Evolutionary conservation across 2,797 vertebrate genomes (phyloP), one percentile per base, ranked within the genome.

Genomic region (Tauraco hartlaubi): DNA sequence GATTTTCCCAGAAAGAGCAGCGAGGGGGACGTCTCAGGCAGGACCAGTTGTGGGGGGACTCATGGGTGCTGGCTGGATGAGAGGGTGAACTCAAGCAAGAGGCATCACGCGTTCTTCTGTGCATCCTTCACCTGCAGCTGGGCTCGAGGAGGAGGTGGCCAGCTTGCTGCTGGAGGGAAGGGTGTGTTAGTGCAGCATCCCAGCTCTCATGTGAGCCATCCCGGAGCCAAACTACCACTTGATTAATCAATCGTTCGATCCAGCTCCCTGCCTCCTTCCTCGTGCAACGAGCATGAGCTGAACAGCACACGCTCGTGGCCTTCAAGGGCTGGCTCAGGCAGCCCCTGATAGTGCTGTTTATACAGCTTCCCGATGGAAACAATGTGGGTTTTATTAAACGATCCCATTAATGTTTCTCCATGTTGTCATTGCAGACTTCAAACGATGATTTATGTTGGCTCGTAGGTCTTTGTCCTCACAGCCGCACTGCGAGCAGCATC

Each of bases 371-470:
- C 77, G 3, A 95, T 77, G 90, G 94, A 96, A 94, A 96, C 94
- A 96, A 96, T 96, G 96, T 96, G 96, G 88, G 64, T 94, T 90
- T 94, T 90, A 96, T 96, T 97, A 97, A 96, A 92, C 20, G 35
- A 94, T 90, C 96, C 94, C 90, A 90, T 94, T 95, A 96, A 93
- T 88, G 94, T 94, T 94, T 88, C 96, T 94, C 96, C 91, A 26
- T 96, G 96, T 84, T 96, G 96, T 96, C 96, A 80, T 15, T 96
- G 91, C 88, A 80, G 94, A 95, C 96, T 96, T 96, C 92, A 96
- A 96, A 94, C 87, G 2, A 78, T 96, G 96, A 96, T 97, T 96
- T 96, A 95, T 96, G 94, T 96, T 96, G 96, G 95, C 95, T 97
- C 91, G 2, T 49, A 44, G 94, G 91, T 81, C 95, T 91, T 84